phyloP scores from a whole-genome alignment of 2,113 vertebrate genomes.

The Odocoileus virginianus region DNA sequence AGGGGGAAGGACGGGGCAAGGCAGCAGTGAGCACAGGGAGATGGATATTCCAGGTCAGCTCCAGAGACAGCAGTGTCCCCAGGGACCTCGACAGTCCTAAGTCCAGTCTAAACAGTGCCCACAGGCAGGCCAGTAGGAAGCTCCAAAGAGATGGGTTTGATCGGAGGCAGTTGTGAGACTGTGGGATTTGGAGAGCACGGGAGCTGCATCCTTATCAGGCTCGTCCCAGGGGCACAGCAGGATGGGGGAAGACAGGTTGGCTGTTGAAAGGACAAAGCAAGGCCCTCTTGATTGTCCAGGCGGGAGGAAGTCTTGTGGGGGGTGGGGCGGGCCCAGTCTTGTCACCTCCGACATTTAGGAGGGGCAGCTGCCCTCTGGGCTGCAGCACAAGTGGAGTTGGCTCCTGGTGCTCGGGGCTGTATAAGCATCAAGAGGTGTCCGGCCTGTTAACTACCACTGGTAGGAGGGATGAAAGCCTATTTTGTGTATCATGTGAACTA shows the following conservation, averaged over 20 bases:
- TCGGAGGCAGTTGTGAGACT: neutral
- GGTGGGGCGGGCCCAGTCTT: neutral
- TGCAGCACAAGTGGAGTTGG: accelerated
- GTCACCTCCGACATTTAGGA: neutral
- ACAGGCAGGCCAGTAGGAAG: neutral
- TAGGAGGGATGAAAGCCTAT: neutral
- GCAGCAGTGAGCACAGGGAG: neutral
- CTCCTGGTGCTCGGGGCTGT: neutral
- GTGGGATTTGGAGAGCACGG: too few relatives aligned
- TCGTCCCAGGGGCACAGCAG: neutral
- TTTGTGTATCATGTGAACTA: neutral
- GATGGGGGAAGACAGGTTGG: neutral
- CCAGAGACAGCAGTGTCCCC: neutral
- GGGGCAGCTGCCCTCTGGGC: neutral
- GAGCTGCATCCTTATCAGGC: neutral
- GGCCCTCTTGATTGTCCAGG: neutral
- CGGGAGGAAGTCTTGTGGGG: neutral
- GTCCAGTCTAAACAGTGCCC: neutral
- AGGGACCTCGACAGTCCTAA: neutral
- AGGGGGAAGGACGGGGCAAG: neutral
- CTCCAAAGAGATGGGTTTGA: neutral
- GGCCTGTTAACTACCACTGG: neutral
- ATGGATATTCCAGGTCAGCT: neutral
- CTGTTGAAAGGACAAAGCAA: neutral
- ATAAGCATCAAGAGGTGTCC: accelerated